phyloP scores from a whole-genome alignment of 2,797 vertebrate species.

The Denticeps clupeoides region DNA sequence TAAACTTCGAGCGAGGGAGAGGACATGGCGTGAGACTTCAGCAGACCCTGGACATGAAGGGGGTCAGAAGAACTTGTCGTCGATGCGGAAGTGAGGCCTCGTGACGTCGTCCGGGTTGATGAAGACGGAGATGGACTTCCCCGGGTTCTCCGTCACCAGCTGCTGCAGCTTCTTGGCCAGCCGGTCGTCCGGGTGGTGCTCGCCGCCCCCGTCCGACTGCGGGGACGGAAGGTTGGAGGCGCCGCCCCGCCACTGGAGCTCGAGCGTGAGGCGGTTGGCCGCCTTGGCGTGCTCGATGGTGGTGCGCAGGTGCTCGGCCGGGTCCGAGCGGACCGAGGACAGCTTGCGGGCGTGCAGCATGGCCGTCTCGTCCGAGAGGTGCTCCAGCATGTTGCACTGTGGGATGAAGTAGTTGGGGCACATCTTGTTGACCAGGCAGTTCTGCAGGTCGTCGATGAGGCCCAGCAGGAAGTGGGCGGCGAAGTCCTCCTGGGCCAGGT shows the following conservation, averaged over 20 bases:
- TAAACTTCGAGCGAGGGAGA: background rate
- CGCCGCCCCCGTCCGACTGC: slow-evolving; percentile 68
- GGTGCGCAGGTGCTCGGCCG: slow-evolving; percentile 80
- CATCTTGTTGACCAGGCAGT: slow-evolving; percentile 90
- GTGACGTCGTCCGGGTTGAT: slow-evolving; percentile 96
- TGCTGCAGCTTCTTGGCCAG: slow-evolving; percentile 95
- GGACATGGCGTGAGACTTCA: background rate
- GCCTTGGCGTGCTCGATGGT: slow-evolving; percentile 89
- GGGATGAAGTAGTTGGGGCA: slow-evolving; percentile 98
- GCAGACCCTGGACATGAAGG: slow-evolving; percentile 14
- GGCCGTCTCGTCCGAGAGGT: slow-evolving; percentile 78
- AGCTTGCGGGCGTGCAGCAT: slow-evolving; percentile 84
- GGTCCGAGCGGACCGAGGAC: slow-evolving; percentile 84
- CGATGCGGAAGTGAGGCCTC: slow-evolving; percentile 90
- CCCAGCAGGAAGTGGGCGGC: slow-evolving; percentile 86
- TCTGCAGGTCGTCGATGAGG: slow-evolving; percentile 89
- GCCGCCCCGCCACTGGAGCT: slow-evolving; percentile 76
- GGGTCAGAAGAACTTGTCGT: slow-evolving; percentile 93
- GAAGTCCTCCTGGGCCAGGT: slow-evolving; percentile 80
- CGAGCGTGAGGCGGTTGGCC: slow-evolving; percentile 75
- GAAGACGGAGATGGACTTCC: slow-evolving; percentile 95
- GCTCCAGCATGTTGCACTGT: slow-evolving; percentile 96
- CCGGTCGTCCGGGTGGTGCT: slow-evolving; percentile 78
- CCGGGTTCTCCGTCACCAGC: slow-evolving; percentile 92
- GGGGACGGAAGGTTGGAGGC: slow-evolving; percentile 76